Percentiles rank a stretch among this genome's conserved stretches.
Evolutionary conservation across 2,797 vertebrate genomes (phyloP).

Genomic region (Anguilla pacifica): DNA sequence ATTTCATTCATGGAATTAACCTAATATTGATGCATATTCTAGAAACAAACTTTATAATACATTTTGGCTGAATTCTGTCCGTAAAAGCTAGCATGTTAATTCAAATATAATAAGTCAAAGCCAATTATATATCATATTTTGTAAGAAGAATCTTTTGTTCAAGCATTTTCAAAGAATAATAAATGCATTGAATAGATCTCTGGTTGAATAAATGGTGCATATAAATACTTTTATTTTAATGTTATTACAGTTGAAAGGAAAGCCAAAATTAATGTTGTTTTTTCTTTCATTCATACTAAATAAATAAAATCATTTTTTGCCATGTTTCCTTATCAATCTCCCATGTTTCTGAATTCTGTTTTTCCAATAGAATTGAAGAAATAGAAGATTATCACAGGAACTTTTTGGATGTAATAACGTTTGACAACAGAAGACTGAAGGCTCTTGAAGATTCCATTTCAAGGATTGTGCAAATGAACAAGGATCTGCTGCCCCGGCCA

Average conservation of each 20-base stretch:
- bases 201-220: background rate
- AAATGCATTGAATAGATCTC: background rate
- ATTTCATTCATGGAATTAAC: background rate
- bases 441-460: conserved; percentile 41
- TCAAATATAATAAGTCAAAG: background rate
- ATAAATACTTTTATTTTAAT: background rate
- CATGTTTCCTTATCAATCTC: background rate
- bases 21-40: background rate
- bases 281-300: background rate
- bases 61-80: background rate
- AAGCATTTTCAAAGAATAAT: background rate
- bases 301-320: background rate
- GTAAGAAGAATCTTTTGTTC: background rate
- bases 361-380: conserved; percentile 29
- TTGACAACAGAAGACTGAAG: conserved; percentile 34
- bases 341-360: background rate
- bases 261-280: background rate
- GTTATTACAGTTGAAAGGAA: background rate
- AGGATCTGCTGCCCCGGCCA: conserved; percentile 46
- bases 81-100: background rate
- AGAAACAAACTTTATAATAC: background rate
- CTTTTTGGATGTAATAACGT: background rate
- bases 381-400: conserved; percentile 35
- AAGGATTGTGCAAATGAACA: conserved; percentile 32
- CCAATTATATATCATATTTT: background rate